Evolutionary conservation across 2,113 vertebrate species (phyloP), one percentile per base, ranked within the genome.

Genomic region (Solea senegalensis): DNA sequence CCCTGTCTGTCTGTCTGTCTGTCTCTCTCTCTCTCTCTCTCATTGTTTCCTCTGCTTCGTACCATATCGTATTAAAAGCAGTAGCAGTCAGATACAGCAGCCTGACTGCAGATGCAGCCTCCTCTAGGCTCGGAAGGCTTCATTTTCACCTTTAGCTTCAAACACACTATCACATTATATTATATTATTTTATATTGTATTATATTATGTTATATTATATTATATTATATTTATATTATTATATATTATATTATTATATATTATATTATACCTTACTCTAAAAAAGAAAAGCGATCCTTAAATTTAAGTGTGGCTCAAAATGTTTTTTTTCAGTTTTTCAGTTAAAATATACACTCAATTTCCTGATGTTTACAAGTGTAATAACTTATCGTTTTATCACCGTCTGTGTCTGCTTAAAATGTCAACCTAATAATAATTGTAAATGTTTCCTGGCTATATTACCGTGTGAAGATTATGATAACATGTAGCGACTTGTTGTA

Each of bases 41-140:
- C 49, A 61, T 74, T 72, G 76, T 78, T 51, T 81, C 54, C 74
- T 81, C 69, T 94, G 91, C 70, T 52, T 83, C 57, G 69, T 50
- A 70, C 69, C 76, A 86, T 69, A 61, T 67, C 90, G 93, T 93
- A 92, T 90, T 88, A 92, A 92, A 65, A 71, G 65, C 45, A 92
- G 88, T 93, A 81, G 83, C 74, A n/a, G 94, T 94, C 90, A 65
- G 92, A 93, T 88, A 84, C 93, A 92, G 34, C 56, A 41, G 41
- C 58, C 57, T 6, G 53, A 74, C 46, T 15, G 70, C 34, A 34
- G 34, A 68, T 13, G 41, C 72, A 76, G 79, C 63, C 62, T 58
- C 71, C 65, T 53, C 92, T 72, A 8, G 13, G 54, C 49, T 60
- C 8, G 13, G 41, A 27, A 28, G 43, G 40, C 52, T n/a, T 62